A percentile compares a stretch with the other conserved stretches of the same genome.
Conservation (phyloP, 1,140 invertebrate genomes). For the Lepidurus arcticus region DNA sequence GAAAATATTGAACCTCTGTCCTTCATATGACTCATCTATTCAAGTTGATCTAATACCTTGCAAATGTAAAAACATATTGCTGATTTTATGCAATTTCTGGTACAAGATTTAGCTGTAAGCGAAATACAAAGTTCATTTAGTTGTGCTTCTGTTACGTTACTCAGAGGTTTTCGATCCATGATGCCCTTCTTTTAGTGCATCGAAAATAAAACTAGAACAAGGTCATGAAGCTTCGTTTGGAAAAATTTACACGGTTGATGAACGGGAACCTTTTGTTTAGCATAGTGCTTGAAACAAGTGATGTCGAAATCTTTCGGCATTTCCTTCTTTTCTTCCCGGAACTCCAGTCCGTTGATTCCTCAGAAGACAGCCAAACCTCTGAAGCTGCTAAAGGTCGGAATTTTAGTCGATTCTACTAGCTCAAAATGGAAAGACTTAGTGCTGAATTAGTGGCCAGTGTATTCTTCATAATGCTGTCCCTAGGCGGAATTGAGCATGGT, state of each 20-base stretch:
- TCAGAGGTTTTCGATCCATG: neutral
- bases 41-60: no score
- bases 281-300: neutral
- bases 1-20: no score
- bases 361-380: neutral
- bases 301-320: neutral
- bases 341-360: neutral
- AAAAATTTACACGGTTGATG: neutral
- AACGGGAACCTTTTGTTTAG: neutral
- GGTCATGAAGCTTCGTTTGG: neutral
- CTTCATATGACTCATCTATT: no score
- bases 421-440: no score
- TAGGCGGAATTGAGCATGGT: no score
- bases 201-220: neutral
- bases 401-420: no score
- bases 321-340: neutral
- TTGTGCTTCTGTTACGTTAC: neutral
- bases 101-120: no score
- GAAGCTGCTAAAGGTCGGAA: no score
- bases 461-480: no score
- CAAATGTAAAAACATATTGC: no score
- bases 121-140: neutral
- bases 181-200: neutral
- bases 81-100: no score
- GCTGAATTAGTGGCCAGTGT: no score